A percentile compares a stretch with the other conserved stretches of the same genome.
phyloP scores from a whole-genome alignment of 2,113 vertebrate genomes.

The Ageneiosus marmoratus region DNA sequence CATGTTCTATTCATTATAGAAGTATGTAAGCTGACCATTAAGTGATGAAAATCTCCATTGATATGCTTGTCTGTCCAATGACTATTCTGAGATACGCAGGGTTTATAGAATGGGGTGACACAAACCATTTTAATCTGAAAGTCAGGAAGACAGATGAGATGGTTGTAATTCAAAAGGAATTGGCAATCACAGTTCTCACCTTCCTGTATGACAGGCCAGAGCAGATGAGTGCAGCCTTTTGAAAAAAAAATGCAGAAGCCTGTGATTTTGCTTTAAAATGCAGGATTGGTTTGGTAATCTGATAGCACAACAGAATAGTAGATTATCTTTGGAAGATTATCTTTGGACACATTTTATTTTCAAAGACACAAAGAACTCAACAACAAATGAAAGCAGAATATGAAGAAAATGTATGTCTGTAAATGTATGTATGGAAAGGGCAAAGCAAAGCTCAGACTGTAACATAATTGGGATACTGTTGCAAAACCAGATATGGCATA shows the following conservation, averaged over 20 bases:
- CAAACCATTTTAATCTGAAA: neutral
- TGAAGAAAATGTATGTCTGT: neutral
- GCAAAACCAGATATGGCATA: too few relatives aligned
- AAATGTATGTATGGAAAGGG: neutral
- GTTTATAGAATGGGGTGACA: neutral
- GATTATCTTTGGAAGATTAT: neutral
- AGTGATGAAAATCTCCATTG: neutral
- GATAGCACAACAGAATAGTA: neutral
- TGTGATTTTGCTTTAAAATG: neutral
- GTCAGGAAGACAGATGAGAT: neutral
- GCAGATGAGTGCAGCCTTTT: neutral
- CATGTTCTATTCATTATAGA: neutral
- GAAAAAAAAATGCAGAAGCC: neutral
- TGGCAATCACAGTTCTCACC: neutral
- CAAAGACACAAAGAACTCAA: neutral
- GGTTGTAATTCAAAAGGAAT: constrained; percentile 1
- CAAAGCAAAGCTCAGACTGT: neutral
- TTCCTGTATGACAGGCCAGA: neutral
- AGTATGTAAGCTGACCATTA: neutral
- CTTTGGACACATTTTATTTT: neutral
- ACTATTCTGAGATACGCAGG: neutral
- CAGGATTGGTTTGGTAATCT: neutral
- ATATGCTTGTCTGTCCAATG: neutral
- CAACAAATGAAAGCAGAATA: neutral
- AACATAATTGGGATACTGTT: neutral